Percentiles rank a stretch among this genome's conserved stretches.
These are phyloP conservation scores for Euphydryas editha DNA, from an alignment of 2,888 invertebrate genomes.

Conservation along the genomic window DNA sequence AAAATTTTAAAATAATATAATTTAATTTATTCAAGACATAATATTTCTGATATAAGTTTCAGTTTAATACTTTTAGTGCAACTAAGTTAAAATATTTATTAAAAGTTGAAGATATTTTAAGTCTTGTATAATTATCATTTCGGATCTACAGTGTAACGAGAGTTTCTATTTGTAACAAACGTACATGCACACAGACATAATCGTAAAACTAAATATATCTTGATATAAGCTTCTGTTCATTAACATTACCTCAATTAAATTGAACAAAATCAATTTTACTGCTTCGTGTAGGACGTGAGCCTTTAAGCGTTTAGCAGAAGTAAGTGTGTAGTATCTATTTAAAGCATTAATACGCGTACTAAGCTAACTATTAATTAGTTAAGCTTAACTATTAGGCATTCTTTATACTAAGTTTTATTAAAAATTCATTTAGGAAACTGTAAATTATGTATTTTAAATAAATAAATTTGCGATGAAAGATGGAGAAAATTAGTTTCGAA, in stretches of 20 bases:
- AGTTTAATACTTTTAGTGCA: no score
- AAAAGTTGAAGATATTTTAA: no score
- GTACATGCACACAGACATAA: neutral
- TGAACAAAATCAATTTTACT: conserved; percentile 33
- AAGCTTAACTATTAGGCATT: conserved; percentile 20
- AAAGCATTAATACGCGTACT: conserved; percentile 32
- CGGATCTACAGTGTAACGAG: neutral
- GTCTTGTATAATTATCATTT: neutral
- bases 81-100: no score
- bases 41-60: no score
- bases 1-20: no score
- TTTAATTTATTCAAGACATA: no score
- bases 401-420: conserved; percentile 21
- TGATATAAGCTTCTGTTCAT: conserved; percentile 23
- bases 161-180: neutral
- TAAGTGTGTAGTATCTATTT: conserved; percentile 29
- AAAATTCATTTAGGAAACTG: conserved; percentile 9
- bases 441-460: no score
- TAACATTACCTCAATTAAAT: conserved; percentile 31
- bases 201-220: conserved; percentile 1
- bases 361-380: conserved; percentile 38
- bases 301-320: conserved; percentile 26
- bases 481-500: no score
- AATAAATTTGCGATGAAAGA: no score
- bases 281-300: conserved; percentile 34